Evolutionary conservation across 35 echinoderm and acorn worm genomes (phyloP), one percentile per base, ranked within the genome.

Genomic region (Acanthaster planci): DNA sequence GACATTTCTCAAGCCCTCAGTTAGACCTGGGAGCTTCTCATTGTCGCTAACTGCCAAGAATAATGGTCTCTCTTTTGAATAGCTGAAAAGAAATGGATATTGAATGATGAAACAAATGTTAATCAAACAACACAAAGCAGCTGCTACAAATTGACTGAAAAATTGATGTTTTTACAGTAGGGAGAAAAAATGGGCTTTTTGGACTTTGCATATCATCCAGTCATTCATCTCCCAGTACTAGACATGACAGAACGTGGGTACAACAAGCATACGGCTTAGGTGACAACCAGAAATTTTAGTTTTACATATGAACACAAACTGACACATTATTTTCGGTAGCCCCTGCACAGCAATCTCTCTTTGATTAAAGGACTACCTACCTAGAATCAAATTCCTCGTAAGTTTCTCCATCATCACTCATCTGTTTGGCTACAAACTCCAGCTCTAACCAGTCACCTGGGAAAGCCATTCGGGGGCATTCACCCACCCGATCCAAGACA

Each of bases 1-100:
- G 47, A 86, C 77, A n/a, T 86, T 44, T 78, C 54, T 37, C n/a
- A 86, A 50, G 15, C 84, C 84, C 5, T 86, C 38, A 15, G 76
- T 51, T 68, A 68, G 77, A 17, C 84, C 84, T 77, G 51, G 38
- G 40, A 86, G 64, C 34, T 72, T 72, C 22, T 35, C 12, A 21
- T 72, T 34, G 8, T 34, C 64, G 34, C 23, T 26, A 72, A 72
- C 64, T 72, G 26, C 64, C 10, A 72, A 27, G 10, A 26, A 31
- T 34, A 72, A 72, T 4, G 64, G 34, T 72, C 30, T 72, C 34
- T 29, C 34, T 72, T 26, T 72, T 72, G 64, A 72, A 27, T 72
- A 14, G 34, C 64, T 72, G 42, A 47, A 47, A 47, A 6, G 4
- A 6, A 47, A 47, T 4, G 12, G 42, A 12, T 6, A 47, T 47